Base-by-base conservation (phyloP, 2,888 invertebrate species). In the Trichogramma dendrolimi region DNA sequence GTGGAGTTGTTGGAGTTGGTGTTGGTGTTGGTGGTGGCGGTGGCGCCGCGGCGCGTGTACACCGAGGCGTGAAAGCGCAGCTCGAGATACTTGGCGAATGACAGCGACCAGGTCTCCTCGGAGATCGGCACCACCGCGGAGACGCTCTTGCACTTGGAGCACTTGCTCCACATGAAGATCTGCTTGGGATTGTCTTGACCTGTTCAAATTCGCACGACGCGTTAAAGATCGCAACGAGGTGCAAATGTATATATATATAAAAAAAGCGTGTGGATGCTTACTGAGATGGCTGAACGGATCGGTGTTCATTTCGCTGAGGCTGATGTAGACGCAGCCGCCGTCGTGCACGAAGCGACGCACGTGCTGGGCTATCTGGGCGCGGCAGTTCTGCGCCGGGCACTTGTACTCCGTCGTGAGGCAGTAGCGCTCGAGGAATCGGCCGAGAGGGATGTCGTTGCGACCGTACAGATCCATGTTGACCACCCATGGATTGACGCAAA, bases 401-500 rank as follows among this genome's bases (percentile, higher is more conserved):
- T 87, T 86, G 78, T 94, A 94, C 2, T 89, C 86, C 6, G 87
- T 83, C 62, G 91, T 88, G 78, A 96, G 92, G 78, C 96, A 97
- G 76, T 96, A 96, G 62, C 91, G 86, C 75, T 96, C 92, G 51
- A 99, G 82, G 76, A 98, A 99, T 66, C 90, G 90, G 44, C 97
- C 98, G 51, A 99, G 81, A 1, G 96, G 91, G 70, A 98, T 95
- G 79, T 99, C 99, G 75, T 96, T 93, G 38, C 88, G 85, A 0
- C 95, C 95, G 79, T 99, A 99, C 81, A 96, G 92, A 73, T 94
- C 91, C 95, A 99, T 98, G 60, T 87, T 87, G 0, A 94, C 90
- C 58, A 93, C 86, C 89, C 92, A 92, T 0, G 95, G 95, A 73
- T 91, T 90, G 0, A 94, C 92, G 77, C 96, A 96, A 75, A 93